Evolutionary conservation across 2,797 vertebrate genomes (phyloP).

Genomic region (Phrynocephalus vlangalii): DNA sequence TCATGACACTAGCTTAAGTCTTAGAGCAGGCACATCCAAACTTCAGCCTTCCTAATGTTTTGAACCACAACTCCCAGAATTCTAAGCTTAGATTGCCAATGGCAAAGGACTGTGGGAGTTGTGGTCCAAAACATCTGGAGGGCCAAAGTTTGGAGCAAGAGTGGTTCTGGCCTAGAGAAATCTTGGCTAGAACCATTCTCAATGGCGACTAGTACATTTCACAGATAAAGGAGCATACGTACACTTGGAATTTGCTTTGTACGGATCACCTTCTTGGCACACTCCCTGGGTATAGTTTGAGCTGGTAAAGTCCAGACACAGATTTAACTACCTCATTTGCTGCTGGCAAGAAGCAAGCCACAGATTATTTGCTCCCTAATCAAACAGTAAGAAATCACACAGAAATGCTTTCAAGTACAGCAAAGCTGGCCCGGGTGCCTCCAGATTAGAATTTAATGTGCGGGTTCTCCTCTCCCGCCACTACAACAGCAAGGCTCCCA

Average conservation of each 20-base stretch:
- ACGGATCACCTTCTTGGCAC: not conserved
- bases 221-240: not conserved
- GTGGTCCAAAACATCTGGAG: no score
- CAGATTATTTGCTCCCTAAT: not conserved
- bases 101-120: no score
- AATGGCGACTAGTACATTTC: not conserved
- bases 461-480: not conserved
- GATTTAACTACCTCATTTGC: not conserved
- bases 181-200: not conserved
- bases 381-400: not conserved
- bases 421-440: not conserved
- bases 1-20: no score
- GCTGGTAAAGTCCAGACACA: not conserved
- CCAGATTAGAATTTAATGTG: not conserved
- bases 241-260: no score
- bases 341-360: not conserved
- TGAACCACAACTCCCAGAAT: no score
- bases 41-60: no score
- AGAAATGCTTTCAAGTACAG: not conserved
- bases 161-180: not conserved
- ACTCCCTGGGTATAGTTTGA: not conserved
- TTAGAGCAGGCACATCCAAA: no score
- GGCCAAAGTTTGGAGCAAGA: no score
- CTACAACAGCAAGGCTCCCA: not conserved
- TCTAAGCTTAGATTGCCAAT: no score